Evolutionary conservation across 2,888 invertebrate genomes (phyloP).

Genomic region (Leptarthrus brevirostris): DNA sequence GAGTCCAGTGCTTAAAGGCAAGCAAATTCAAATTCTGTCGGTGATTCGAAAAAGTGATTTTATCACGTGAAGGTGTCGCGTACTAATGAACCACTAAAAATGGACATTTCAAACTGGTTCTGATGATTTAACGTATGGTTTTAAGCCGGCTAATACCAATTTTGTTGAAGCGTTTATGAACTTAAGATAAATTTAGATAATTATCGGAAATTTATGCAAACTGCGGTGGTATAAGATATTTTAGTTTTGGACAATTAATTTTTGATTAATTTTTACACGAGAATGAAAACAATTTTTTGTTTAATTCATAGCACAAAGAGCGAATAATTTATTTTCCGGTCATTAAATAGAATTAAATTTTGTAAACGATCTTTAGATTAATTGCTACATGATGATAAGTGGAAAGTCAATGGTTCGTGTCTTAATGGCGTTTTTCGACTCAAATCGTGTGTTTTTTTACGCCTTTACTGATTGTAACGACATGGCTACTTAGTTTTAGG

Average conservation of each 20-base stretch:
- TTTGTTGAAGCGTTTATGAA: neutral
- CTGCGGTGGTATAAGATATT: neutral
- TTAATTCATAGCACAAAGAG: neutral
- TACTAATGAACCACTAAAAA: neutral
- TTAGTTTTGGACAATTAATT: neutral
- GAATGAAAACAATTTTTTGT: neutral
- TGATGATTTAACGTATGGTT: neutral
- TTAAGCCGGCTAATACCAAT: too few relatives aligned
- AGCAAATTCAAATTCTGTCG: neutral
- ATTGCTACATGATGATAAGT: too few relatives aligned
- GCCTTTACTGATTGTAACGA: too few relatives aligned
- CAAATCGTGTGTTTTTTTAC: too few relatives aligned
- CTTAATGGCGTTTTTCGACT: too few relatives aligned
- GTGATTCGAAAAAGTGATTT: neutral
- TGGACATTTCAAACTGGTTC: neutral
- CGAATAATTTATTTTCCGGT: too few relatives aligned
- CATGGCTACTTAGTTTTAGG: too few relatives aligned
- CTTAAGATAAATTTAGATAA: neutral
- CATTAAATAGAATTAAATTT: too few relatives aligned
- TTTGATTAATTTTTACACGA: neutral
- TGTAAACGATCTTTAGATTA: too few relatives aligned
- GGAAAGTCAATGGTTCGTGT: too few relatives aligned
- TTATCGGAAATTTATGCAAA: neutral
- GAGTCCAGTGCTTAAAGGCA: neutral
- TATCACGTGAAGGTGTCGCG: neutral